Base-by-base conservation (phyloP, 2,888 invertebrate species). In the Limnephilus marmoratus region DNA sequence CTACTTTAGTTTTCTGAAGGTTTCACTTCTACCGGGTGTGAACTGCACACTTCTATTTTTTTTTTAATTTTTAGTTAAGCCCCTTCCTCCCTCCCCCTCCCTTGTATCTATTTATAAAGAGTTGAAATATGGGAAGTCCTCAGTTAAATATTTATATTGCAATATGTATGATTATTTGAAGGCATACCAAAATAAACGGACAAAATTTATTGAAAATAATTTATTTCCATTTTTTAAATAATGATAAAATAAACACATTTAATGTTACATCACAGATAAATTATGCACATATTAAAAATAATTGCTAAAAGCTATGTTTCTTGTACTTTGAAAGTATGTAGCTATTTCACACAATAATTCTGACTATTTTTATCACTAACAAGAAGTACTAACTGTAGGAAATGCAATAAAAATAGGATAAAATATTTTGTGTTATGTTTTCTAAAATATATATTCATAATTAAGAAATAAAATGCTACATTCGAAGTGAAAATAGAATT, bases 181-280 rank as follows among this genome's bases (percentile, higher is more conserved):
- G 53, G 53, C 9, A 41, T 53, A 53, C 4, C 18, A 53, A 68
- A n/a, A 68, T 68, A 68, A 68, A 5, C 9, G n/a, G 68, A 4
- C 68, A 68, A 68, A 68, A n/a, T 24, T 24, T 41, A 80, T 37
- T 89, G 68, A 90, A 90, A 90, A 82, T 82, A 90, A 18, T 90
- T 37, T 82, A 90, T 90, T 90, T 90, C 53, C 15, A 34, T 81
- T 45, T 90, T n/a, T 37, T 89, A 34, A 81, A 80, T 37, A 82
- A 82, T 88, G 80, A 82, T 90, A 45, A 90, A 90, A 82, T 90
- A 82, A 82, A 90, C 82, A 81, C 24, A 90, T 41, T 90, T 34
- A 45, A 90, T 90, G 41, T 49, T 90, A 90, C 90, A 90, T 82
- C 90, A 90, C 90, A 90, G 90, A 90, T 90, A 90, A 49, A 53